Conservation (phyloP, 2,113 vertebrate genomes). For the Rhadina sibilatrix region DNA sequence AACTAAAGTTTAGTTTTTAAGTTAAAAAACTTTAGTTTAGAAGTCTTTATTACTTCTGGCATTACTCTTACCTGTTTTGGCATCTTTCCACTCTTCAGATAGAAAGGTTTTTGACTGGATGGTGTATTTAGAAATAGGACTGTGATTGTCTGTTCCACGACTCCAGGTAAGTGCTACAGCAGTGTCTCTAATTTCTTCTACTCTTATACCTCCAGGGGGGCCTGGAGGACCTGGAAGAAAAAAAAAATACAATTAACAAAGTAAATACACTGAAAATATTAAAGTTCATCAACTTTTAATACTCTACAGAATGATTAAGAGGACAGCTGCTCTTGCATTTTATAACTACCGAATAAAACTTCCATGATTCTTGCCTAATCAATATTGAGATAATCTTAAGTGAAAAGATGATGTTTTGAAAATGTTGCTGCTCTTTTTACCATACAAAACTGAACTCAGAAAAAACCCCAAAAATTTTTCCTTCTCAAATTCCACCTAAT, state of each 20-base stretch:
- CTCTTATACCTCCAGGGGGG: constrained; percentile 89
- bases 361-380: not conserved
- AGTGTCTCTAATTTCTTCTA: constrained; percentile 83
- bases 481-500: not conserved
- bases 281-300: not conserved
- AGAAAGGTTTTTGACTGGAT: constrained; percentile 85
- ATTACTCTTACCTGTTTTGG: constrained; percentile 83
- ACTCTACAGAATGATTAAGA: not conserved
- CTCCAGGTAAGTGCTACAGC: constrained; percentile 89
- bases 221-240: constrained; percentile 87
- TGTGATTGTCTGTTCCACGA: constrained; percentile 94
- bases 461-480: not conserved
- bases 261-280: not conserved
- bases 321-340: not conserved
- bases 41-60: not conserved
- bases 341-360: not conserved
- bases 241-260: not conserved
- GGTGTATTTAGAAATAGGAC: constrained; percentile 94
- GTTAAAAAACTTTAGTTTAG: too few relatives aligned
- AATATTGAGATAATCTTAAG: not conserved
- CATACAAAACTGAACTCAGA: not conserved
- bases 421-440: not conserved
- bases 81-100: constrained; percentile 87
- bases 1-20: too few relatives aligned
- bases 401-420: not conserved